phyloP scores from a whole-genome alignment of 2,797 vertebrate species.

The Tamandua tetradactyla region DNA sequence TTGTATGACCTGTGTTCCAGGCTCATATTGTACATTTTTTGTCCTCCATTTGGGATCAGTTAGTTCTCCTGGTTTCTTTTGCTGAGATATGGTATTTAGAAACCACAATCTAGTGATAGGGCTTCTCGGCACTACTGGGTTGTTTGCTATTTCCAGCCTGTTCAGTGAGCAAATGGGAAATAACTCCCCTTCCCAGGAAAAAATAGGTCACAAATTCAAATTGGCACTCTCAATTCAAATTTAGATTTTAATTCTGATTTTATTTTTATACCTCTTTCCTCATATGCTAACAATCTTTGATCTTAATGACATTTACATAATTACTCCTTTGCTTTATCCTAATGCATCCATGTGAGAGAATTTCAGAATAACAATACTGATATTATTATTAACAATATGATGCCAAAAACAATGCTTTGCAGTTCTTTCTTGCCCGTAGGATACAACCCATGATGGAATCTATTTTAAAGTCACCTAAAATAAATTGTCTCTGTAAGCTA shows the following conservation, averaged over 20 bases:
- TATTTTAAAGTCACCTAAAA: background rate
- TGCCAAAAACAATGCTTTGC: background rate
- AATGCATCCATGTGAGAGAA: background rate
- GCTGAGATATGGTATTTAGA: background rate
- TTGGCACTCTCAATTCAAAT: slow-evolving; percentile 16
- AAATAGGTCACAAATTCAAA: slow-evolving; percentile 18
- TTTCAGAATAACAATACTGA: background rate
- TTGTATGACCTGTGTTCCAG: background rate
- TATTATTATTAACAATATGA: background rate
- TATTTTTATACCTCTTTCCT: background rate
- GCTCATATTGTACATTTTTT: background rate
- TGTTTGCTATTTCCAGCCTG: background rate
- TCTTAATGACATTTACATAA: slow-evolving; percentile 17
- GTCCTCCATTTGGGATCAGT: background rate
- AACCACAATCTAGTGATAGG: background rate
- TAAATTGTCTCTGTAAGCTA: slow-evolving; percentile 21
- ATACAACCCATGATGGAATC: background rate
- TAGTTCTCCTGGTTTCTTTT: background rate
- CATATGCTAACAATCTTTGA: background rate
- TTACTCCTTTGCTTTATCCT: background rate
- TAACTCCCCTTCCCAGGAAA: background rate
- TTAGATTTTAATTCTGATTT: slow-evolving; percentile 24
- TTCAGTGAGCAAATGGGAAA: background rate
- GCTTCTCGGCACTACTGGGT: background rate
- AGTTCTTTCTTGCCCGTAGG: background rate